Evolutionary conservation across 2,888 invertebrate species (phyloP), one percentile per base, ranked within the genome.

Genomic region (Drosophila tripunctata): DNA sequence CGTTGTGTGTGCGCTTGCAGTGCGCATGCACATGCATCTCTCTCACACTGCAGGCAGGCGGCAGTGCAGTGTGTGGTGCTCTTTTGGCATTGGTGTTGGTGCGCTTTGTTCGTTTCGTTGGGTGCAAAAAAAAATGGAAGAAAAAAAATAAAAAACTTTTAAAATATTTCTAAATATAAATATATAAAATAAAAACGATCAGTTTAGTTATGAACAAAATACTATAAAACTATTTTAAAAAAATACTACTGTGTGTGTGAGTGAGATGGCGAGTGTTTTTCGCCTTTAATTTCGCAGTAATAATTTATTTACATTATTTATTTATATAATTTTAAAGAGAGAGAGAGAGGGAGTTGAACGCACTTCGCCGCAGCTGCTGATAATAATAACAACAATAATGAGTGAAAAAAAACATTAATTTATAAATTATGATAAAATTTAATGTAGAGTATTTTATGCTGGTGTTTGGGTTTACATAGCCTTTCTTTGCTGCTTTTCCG

Each of bases 11-110:
- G 38, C 10, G 57, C 62, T 64, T 80, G 68, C 88, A 85, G 55
- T 84, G 84, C 84, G 87, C 88, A 83, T 79, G 83, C 82, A 87
- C 87, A 81, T 80, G 71, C 70, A 78, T 38, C 41, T 8, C 40
- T 33, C 45, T 58, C 17, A 38, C 54, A 51, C 57, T 44, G 31
- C 8, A n/a, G n/a, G n/a, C n/a, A n/a, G n/a, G n/a, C n/a, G n/a
- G n/a, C 44, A 43, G 22, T 70, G 71, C 76, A 62, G 10, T 45
- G 22, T 43, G 62, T 31, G 22, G 61, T 35, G 27, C 21, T 40
- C 55, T 38, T n/a, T n/a, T n/a, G n/a, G 62, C 31, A 30, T 19
- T 44, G 45, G 82, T 78, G 48, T 68, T 66, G 30, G 82, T 82
- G 67, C 51, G 81, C 88, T 83, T 83, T 83, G 83, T 83, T 83